A percentile compares a stretch with the other conserved stretches of the same genome.
phyloP scores from a whole-genome alignment of 2,888 invertebrate species.

The Stictocephala bisonia region DNA sequence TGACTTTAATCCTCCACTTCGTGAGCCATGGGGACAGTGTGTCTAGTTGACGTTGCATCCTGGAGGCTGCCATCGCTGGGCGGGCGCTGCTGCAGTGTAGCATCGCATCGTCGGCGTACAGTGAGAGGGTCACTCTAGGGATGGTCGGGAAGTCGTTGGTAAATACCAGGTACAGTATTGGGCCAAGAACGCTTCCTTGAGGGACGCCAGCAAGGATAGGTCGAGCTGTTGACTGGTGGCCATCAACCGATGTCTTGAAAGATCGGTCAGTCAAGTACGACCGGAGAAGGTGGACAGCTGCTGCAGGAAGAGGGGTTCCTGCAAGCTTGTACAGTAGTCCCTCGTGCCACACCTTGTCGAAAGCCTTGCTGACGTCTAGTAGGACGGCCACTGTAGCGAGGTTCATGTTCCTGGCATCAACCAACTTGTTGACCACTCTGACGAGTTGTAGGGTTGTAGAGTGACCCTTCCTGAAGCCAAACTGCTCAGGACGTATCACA shows the following conservation, averaged over 20 bases:
- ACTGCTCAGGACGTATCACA: neutral
- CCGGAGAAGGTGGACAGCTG: neutral
- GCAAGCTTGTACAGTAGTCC: constrained; percentile 59
- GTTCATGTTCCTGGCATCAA: neutral
- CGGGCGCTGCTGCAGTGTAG: neutral
- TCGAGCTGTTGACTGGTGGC: neutral
- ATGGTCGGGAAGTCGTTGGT: neutral
- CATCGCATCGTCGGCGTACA: constrained; percentile 5
- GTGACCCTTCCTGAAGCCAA: neutral
- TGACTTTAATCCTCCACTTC: too few species aligned
- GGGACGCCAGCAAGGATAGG: constrained; percentile 12
- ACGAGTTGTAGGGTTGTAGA: neutral
- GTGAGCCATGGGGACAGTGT: neutral
- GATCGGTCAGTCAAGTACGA: neutral
- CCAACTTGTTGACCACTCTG: neutral
- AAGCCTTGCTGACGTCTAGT: constrained; percentile 61
- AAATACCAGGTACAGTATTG: neutral
- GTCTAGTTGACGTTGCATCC: neutral
- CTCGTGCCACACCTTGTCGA: constrained; percentile 62
- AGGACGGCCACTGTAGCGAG: constrained; percentile 51
- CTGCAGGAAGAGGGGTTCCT: neutral
- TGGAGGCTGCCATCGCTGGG: neutral
- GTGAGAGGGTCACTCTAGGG: neutral
- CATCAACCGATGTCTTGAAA: neutral
- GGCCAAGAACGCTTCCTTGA: neutral